Evolutionary conservation across 2,113 vertebrate species (phyloP).

Genomic region (Tiliqua scincoides): DNA sequence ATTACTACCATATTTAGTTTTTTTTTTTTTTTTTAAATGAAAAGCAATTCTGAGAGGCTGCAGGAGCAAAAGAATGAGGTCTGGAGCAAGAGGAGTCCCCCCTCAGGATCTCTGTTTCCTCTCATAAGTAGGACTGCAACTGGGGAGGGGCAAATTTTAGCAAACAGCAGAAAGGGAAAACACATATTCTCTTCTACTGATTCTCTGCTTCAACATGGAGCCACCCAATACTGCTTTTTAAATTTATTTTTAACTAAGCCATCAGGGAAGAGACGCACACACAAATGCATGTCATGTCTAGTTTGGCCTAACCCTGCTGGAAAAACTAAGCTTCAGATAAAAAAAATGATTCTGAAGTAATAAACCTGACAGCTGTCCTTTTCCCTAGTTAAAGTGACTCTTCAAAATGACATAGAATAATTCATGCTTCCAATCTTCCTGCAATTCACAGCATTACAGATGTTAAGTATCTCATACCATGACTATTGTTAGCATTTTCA

Average conservation of each 20-base stretch:
- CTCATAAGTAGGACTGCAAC: neutral
- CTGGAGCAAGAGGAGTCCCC: neutral
- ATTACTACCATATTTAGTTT: too few species aligned
- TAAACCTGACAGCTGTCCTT: neutral
- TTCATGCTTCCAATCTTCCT: slow-evolving; percentile 22
- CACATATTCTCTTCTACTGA: neutral
- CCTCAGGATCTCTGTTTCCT: neutral
- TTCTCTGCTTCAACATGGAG: neutral
- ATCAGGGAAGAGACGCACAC: too few species aligned
- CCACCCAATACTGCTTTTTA: neutral
- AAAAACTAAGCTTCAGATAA: neutral
- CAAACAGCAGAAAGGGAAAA: neutral
- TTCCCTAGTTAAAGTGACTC: neutral
- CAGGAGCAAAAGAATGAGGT: neutral
- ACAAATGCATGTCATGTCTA: neutral
- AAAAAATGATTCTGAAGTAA: neutral
- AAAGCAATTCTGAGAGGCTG: neutral
- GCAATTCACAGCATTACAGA: slow-evolving; percentile 7
- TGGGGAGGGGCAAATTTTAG: too few species aligned
- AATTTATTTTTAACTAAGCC: too few species aligned
- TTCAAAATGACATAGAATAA: slow-evolving; percentile 36
- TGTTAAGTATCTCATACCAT: slow-evolving; percentile 18
- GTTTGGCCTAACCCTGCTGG: neutral
- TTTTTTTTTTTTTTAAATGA: too few species aligned
- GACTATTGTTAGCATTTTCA: slow-evolving; percentile 16